phyloP scores from a whole-genome alignment of 1,140 invertebrate species.

The Zaprionus africanus region DNA sequence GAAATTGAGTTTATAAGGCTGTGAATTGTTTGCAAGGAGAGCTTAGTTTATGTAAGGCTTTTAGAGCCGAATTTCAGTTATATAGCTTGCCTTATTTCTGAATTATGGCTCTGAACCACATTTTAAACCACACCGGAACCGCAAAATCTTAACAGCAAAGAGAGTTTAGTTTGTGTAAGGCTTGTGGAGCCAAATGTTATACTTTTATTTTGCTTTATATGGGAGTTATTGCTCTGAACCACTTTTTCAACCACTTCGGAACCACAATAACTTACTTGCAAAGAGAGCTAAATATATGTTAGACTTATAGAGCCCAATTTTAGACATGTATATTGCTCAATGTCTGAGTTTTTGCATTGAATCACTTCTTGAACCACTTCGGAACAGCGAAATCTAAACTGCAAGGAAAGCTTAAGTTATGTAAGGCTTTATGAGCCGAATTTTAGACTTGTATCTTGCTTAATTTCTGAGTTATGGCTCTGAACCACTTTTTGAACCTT shows the following conservation, averaged over 20 bases:
- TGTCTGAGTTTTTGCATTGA: not conserved
- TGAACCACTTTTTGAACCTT: not conserved
- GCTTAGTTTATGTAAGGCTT: too few relatives aligned
- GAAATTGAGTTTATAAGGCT: not conserved
- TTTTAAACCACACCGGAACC: not conserved
- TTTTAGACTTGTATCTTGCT: too few relatives aligned
- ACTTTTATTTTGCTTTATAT: not conserved
- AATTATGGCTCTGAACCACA: not conserved
- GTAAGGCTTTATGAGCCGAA: not conserved
- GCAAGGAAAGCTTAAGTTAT: not conserved
- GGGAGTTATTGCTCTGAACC: not conserved
- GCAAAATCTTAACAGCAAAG: not conserved
- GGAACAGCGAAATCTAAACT: too few relatives aligned
- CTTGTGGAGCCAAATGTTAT: not conserved
- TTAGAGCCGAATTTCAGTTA: not conserved
- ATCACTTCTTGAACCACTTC: not conserved
- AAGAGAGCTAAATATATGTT: too few relatives aligned
- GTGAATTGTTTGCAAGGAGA: not conserved
- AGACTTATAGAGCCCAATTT: not conserved
- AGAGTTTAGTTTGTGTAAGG: too few relatives aligned
- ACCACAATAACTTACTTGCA: not conserved
- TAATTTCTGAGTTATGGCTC: not conserved
- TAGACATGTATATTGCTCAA: too few relatives aligned
- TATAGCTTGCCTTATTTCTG: not conserved
- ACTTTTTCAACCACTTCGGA: not conserved